These are phyloP conservation scores for Notothenia coriiceps DNA, from an alignment of 2,113 vertebrate genomes.

Conservation along the genomic window DNA sequence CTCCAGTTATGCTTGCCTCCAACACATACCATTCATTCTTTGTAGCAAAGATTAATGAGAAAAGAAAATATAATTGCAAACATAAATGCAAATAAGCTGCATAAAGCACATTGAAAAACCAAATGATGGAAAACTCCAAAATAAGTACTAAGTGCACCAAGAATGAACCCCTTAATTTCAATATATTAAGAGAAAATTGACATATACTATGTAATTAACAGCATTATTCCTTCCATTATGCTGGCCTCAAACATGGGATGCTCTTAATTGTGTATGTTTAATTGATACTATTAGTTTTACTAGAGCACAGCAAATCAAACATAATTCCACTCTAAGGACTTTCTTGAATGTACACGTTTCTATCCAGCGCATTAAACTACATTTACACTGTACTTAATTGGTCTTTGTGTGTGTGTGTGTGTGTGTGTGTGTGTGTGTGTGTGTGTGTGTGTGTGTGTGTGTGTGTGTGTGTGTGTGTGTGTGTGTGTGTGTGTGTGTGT, in stretches of 20 bases:
- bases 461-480: neutral
- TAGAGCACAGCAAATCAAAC: neutral
- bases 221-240: neutral
- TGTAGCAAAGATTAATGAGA: too few relatives aligned
- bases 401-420: neutral
- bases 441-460: neutral
- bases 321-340: neutral
- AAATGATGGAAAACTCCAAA: too few relatives aligned
- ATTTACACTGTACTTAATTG: neutral
- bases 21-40: neutral
- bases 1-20: neutral
- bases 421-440: constrained; percentile 1
- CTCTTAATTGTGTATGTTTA: neutral
- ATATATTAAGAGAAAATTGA: too few relatives aligned
- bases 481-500: neutral
- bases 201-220: too few relatives aligned
- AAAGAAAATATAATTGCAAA: too few relatives aligned
- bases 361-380: too few relatives aligned
- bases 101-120: rapidly evolving
- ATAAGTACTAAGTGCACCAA: too few relatives aligned
- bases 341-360: neutral
- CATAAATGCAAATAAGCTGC: neutral
- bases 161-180: too few relatives aligned
- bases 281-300: neutral
- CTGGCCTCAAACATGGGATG: neutral